phyloP scores from a whole-genome alignment of 2,888 invertebrate species.

The Agrotis segetum region DNA sequence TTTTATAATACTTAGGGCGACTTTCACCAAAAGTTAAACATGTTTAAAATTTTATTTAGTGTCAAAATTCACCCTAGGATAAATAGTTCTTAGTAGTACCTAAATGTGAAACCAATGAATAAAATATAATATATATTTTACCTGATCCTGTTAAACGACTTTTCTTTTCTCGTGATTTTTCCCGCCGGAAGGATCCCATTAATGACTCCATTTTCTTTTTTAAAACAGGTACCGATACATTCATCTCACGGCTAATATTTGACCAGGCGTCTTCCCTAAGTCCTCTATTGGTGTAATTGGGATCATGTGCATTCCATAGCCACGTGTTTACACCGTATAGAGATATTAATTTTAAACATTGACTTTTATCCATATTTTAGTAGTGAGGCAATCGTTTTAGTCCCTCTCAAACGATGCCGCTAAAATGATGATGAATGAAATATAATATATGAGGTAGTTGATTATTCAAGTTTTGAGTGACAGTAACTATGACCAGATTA shows the following conservation, averaged over 20 bases:
- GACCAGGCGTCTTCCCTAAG: slow-evolving; percentile 42
- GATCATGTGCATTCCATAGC: slow-evolving; percentile 61
- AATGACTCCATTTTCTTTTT: slow-evolving; percentile 23
- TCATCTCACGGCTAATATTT: slow-evolving; percentile 23
- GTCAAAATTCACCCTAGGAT: too few species aligned
- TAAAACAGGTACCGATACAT: slow-evolving; percentile 20
- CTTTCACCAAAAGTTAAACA: too few species aligned
- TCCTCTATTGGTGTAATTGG: slow-evolving; percentile 59
- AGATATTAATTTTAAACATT: slow-evolving; percentile 60
- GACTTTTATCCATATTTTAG: slow-evolving; percentile 48
- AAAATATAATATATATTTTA: not conserved
- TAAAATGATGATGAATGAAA: too few species aligned
- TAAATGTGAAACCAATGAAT: too few species aligned
- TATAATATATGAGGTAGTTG: too few species aligned
- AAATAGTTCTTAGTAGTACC: too few species aligned
- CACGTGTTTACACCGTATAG: slow-evolving; percentile 54
- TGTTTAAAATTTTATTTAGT: too few species aligned
- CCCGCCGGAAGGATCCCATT: slow-evolving; percentile 13
- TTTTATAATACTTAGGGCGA: too few species aligned
- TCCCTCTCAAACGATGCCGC: too few species aligned
- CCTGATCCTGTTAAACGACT: slow-evolving; percentile 31
- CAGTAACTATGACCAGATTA: too few species aligned
- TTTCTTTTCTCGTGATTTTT: slow-evolving; percentile 31
- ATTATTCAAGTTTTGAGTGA: too few species aligned
- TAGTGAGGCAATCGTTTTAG: too few species aligned